Evolutionary conservation across 2,888 invertebrate species (phyloP), one percentile per base, ranked within the genome.

Genomic region (Drosophila austrosaltans): DNA sequence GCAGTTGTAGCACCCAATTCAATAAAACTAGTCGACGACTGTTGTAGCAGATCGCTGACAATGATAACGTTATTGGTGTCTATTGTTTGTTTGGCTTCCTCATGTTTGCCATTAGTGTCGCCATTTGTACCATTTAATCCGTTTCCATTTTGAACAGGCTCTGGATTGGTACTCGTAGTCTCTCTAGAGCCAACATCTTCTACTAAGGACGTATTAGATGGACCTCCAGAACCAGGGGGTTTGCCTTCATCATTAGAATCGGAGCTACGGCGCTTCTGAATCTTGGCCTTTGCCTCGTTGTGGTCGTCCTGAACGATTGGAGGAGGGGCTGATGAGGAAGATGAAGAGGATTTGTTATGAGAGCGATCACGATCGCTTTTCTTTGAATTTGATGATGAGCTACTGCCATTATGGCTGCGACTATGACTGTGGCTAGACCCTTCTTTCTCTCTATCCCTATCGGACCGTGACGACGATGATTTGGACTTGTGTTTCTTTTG

Each of bases 161-260:
- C 6, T 5, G 48, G 48, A 48, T 68, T 73, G 58, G 72, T 69
- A 22, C 54, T 28, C 10, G 74, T 44, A 2, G 32, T 22, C 1
- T 30, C 10, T 20, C 72, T 76, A 16, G 70, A 25, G 25, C 22
- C 48, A 48, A 48, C 48, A 48, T 25, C 48, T 25, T 48, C 48
- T 4, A 48, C 3, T 1, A 12, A 10, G 1, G 36, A 65, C 59
- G 78, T 78, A 0, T 57, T 53, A 0, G 68, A 42, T 0, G 57
- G 53, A 1, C 62, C 66, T 1, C 53, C 61, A 16, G 72, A 67
- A 2, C 83, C 81, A 0, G 83, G 80, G 0, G 93, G 93, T 2
- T 94, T 93, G 66, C 93, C 94, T 10, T 92, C 96, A 89, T 96
- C 96, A 79, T 96, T 96, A 0, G 96, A 96, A 92, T 97, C 97